Evolutionary conservation across 2,113 vertebrate species (phyloP), one percentile per base, ranked within the genome.

Genomic region (Odocoileus hemionus): DNA sequence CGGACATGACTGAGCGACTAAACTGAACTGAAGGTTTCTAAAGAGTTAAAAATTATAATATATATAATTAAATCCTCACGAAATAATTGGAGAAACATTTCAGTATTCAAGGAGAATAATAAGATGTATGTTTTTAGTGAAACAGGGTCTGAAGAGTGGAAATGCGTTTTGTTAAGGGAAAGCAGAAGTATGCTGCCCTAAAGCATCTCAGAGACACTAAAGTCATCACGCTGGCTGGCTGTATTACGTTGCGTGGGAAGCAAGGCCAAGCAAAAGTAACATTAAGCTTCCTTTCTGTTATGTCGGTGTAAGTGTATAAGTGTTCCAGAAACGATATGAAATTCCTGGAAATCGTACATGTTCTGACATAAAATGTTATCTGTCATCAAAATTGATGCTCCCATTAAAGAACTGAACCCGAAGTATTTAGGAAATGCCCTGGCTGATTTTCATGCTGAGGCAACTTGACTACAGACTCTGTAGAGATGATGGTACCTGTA

Each of bases 401-500:
- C 28, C 45, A 33, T 19, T 12, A 52, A 6, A 19, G 78, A 50
- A 1, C 28, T 33, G 17, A 80, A 21, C 47, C 47, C 30, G 0
- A 0, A 0, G 9, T n/a, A 2, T 21, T 7, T 33, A 28, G 78
- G 78, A 52, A 52, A 52, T 10, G 78, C 16, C 45, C 28, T 21
- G 2, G 1, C 79, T n/a, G 79, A 82, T 30, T n/a, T 7, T 23
- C 47, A 14, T 0, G 3, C 47, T 10, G 14, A 8, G 79, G 79
- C 26, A 10, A 3, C 6, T 39, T 39, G 19, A 4, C 17, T 7
- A 0, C 5, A 13, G 47, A 7, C 19, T 39, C 19, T 12, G 5
- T 1, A 12, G 16, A 30, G 9, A 19, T 50, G 2, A 0, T 0
- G 10, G 10, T 17, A 7, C 47, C 0, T 23, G 17, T 4, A n/a